Evolutionary conservation across 2,888 invertebrate species (phyloP).

Genomic region (Muschampia staudingeri): DNA sequence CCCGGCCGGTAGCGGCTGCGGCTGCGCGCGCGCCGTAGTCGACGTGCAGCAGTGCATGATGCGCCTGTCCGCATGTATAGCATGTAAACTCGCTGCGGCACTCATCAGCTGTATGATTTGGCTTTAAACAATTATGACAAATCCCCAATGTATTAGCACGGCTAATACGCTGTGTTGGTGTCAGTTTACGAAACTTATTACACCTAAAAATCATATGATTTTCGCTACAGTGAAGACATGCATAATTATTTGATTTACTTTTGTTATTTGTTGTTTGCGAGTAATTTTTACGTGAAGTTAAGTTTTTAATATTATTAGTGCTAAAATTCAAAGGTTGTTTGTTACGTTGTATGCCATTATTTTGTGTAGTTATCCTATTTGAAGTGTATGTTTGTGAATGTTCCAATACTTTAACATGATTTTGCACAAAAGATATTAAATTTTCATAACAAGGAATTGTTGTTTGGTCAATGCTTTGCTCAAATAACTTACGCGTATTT

Average conservation of each 20-base stretch:
- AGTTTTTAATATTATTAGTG: not conserved
- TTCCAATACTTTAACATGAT: slow-evolving; percentile 30
- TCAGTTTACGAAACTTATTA: slow-evolving; percentile 30
- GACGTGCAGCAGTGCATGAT: slow-evolving; percentile 4
- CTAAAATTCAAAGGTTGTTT: not conserved
- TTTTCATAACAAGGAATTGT: slow-evolving; percentile 22
- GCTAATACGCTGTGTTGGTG: slow-evolving; percentile 12
- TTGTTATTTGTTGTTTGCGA: slow-evolving; percentile 26
- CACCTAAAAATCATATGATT: slow-evolving; percentile 25
- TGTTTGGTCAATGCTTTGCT: slow-evolving; percentile 23
- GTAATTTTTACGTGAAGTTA: slow-evolving; percentile 25
- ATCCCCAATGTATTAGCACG: not conserved
- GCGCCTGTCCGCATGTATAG: not conserved
- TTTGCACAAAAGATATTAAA: slow-evolving; percentile 21
- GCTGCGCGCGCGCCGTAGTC: not conserved
- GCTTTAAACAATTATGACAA: slow-evolving; percentile 8
- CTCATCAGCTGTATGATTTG: slow-evolving; percentile 16
- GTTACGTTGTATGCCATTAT: not conserved
- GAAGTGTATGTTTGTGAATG: slow-evolving; percentile 10
- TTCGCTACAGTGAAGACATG: not conserved
- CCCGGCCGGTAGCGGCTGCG: not conserved
- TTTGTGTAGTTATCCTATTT: not conserved
- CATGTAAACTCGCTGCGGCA: slow-evolving; percentile 1
- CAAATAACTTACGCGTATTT: slow-evolving; percentile 6
- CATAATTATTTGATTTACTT: not conserved